phyloP scores from a whole-genome alignment of 2,797 vertebrate genomes.

The Poecilia velifera region DNA sequence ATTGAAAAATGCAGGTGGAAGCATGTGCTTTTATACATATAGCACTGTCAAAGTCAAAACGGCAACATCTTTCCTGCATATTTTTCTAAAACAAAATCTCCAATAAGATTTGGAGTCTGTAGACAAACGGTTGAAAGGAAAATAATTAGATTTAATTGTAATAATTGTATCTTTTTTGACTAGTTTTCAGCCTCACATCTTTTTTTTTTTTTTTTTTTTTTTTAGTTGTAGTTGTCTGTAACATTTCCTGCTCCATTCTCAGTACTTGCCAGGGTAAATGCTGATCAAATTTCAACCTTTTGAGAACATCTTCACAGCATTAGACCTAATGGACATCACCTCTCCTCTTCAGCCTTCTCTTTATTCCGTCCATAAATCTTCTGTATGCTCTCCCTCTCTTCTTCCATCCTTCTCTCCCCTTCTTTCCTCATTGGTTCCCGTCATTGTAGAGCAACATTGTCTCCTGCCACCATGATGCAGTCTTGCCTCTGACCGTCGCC shows the following conservation, averaged over 20 bases:
- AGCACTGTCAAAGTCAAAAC: no score
- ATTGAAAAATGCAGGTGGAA: no score
- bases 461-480: conserved; percentile 47
- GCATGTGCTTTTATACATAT: no score
- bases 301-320: conserved; percentile 63
- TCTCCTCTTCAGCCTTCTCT: conserved; percentile 37
- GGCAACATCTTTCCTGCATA: no score
- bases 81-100: no score
- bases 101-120: no score
- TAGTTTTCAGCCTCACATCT: conserved; percentile 17
- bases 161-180: not conserved
- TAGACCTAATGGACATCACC: conserved; percentile 67
- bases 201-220: conserved; percentile 3
- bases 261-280: conserved; percentile 33
- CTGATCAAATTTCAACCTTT: conserved; percentile 73
- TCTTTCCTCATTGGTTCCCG: conserved; percentile 41
- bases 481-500: conserved; percentile 38
- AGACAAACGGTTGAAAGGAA: not conserved
- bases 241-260: conserved; percentile 35
- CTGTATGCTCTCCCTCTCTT: conserved; percentile 48
- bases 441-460: conserved; percentile 68
- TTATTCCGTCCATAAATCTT: conserved; percentile 65
- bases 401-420: conserved; percentile 12
- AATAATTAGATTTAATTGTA: not conserved
- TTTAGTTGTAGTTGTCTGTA: conserved; percentile 17